phyloP scores from a whole-genome alignment of 2,888 invertebrate species.

The Nebria salina region DNA sequence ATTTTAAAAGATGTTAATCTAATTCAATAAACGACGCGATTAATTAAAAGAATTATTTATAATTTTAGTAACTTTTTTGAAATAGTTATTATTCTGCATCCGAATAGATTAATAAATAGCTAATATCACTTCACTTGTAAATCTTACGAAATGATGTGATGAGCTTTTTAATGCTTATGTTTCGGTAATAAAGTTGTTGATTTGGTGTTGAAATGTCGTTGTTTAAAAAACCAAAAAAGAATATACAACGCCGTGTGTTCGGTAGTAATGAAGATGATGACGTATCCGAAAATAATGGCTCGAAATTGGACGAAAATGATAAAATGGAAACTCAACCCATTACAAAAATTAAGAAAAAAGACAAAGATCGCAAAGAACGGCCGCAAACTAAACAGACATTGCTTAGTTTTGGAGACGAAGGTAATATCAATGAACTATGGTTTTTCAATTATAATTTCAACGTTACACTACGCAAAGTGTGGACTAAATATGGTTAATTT shows the following conservation, averaged over 20 bases:
- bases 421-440: constrained; percentile 54
- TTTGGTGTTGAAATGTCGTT: constrained; percentile 71
- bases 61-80: not conserved
- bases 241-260: constrained; percentile 81
- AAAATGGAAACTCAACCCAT: constrained; percentile 51
- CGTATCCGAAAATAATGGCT: constrained; percentile 66
- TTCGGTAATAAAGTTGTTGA: not conserved
- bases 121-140: not conserved
- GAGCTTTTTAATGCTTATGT: not conserved
- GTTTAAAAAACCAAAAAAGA: constrained; percentile 88
- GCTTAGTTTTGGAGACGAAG: constrained; percentile 85
- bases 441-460: too few species aligned
- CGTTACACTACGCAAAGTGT: not conserved
- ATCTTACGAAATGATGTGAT: not conserved
- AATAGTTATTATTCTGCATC: not conserved
- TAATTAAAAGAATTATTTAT: not conserved
- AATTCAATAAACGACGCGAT: too few species aligned
- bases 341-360: constrained; percentile 54
- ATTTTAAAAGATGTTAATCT: too few species aligned
- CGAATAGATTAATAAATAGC: not conserved
- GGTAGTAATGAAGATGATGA: constrained; percentile 75
- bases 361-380: constrained; percentile 59
- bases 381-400: constrained; percentile 66
- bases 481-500: not conserved
- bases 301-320: constrained; percentile 59